Base-by-base conservation (phyloP, 2,888 invertebrate species). In the Euplexia lucipara region DNA sequence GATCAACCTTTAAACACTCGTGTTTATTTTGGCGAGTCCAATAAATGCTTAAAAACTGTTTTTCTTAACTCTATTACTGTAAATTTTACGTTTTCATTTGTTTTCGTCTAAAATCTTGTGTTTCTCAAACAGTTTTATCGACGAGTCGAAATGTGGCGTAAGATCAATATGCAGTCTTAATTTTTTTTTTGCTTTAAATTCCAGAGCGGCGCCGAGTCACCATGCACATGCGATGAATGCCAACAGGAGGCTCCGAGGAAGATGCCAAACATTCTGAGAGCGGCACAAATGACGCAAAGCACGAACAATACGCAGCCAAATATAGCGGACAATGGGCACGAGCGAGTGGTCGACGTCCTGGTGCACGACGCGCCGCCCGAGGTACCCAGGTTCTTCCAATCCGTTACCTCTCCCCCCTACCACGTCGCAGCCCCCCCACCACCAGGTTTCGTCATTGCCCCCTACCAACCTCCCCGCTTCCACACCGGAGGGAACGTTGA, bases 401-500 rank as follows among this genome's bases (percentile, higher is more conserved):
- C 93, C 12, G 89, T 94, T 75, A 91, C 94, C 57, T 88, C 94
- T 76, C 89, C 91, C 12, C 92, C 94, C n/a, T 92, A 90, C 76
- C 92, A 92, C 77, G 81, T 91, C 54, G 77, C 90, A 37, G 72
- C 83, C 42, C 89, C 91, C 18, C 93, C 93, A 12, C 93, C 94
- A 1, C 93, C 95, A 6, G 95, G 95, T 20, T 95, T 95, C 80
- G 91, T 94, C 41, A 84, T 93, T 26, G 91, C 91, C 26, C 92
- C 94, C 1, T 93, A 91, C 81, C 92, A 91, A 81, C 82, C 91
- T 0, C 92, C 91, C 56, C 87, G 92, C 42, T 95, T 95, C 86
- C 93, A 93, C 81, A 96, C 95, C 26, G 96, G 96, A 12, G 97
- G 97, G 0, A 97, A 97, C 83, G 91, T 97, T 42, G 97, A 97